These are phyloP conservation scores for Diprion similis DNA, from an alignment of 1,140 invertebrate genomes.

Conservation along the genomic window DNA sequence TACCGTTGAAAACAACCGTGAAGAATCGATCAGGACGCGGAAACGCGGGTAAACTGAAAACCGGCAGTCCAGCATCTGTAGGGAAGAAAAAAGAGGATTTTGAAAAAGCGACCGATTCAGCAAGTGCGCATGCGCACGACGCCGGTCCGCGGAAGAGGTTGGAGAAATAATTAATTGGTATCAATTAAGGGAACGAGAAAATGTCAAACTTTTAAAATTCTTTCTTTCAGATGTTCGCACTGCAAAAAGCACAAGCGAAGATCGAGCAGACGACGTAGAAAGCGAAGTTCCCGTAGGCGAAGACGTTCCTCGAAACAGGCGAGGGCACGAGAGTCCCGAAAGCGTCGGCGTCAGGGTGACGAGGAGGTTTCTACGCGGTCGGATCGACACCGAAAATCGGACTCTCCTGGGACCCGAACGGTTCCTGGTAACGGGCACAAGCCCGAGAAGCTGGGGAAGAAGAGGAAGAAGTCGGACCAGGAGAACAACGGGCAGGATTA, in stretches of 20 bases:
- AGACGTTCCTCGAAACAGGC: background rate
- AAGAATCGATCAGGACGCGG: background rate
- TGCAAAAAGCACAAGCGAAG: constrained; percentile 9
- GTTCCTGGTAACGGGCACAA: background rate
- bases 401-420: background rate
- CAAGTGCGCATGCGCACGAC: constrained; percentile 1
- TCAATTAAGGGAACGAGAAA: background rate
- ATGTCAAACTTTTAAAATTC: no score
- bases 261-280: constrained; percentile 5
- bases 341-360: constrained; percentile 13
- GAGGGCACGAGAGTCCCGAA: constrained; percentile 15
- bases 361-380: constrained; percentile 11
- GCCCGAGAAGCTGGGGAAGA: background rate
- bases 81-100: constrained; percentile 15
- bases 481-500: background rate
- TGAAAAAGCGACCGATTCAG: constrained; percentile 15
- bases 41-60: constrained; percentile 24
- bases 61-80: constrained; percentile 14
- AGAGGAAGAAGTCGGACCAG: background rate
- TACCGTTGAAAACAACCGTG: constrained; percentile 11
- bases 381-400: constrained; percentile 5
- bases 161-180: background rate
- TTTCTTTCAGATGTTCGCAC: background rate
- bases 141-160: background rate
- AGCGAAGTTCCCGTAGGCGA: constrained; percentile 13